These are phyloP conservation scores for Machimus rusticus DNA, from an alignment of 2,888 invertebrate genomes.

Conservation along the genomic window DNA sequence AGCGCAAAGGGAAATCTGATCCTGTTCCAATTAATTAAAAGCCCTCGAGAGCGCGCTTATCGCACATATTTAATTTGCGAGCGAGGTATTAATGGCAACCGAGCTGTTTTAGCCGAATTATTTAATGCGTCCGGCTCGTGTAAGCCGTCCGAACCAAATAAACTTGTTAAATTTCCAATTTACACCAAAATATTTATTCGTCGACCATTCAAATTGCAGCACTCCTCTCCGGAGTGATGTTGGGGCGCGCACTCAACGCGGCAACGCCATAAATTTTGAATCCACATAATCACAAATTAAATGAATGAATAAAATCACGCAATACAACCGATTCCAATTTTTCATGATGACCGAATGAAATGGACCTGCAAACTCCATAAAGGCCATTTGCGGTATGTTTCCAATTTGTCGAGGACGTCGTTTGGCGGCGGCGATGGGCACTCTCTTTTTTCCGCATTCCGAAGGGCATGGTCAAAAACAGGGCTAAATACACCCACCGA, in stretches of 20 bases:
- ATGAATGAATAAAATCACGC: slow-evolving; percentile 29
- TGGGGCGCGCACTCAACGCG: background rate
- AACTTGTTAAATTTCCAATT: background rate
- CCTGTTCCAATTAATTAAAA: background rate
- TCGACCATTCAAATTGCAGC: background rate
- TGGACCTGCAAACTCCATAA: slow-evolving; percentile 38
- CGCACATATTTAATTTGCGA: background rate
- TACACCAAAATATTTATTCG: background rate
- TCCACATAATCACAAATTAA: slow-evolving; percentile 10
- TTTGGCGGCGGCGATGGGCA: background rate
- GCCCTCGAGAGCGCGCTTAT: background rate
- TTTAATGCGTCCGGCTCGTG: background rate
- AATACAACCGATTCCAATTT: slow-evolving; percentile 34
- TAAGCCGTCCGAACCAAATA: background rate
- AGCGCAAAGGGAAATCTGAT: background rate
- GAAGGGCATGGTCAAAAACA: background rate
- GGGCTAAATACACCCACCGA: background rate
- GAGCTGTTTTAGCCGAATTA: background rate
- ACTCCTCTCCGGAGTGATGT: background rate
- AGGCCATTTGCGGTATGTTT: slow-evolving; percentile 39
- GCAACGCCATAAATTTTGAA: background rate
- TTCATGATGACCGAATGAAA: slow-evolving; percentile 34
- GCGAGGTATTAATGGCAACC: background rate
- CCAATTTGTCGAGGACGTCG: slow-evolving; percentile 38
- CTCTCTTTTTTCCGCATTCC: background rate